Conservation (phyloP, 2,797 vertebrate genomes). For the Chromobotia macracanthus region DNA sequence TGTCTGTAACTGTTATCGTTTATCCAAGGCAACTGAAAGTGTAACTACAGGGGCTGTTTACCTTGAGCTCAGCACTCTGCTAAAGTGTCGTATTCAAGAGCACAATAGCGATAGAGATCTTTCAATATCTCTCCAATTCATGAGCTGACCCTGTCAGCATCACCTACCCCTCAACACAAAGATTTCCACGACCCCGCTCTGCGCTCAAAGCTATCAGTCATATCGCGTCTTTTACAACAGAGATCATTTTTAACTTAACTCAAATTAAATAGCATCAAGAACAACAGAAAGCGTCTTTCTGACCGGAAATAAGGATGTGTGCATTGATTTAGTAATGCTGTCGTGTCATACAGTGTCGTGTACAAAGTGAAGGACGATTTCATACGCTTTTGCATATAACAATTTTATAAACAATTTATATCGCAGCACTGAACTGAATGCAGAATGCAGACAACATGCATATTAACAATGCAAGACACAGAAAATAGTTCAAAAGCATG, state of each 20-base stretch:
- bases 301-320: not conserved
- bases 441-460: conserved; percentile 15
- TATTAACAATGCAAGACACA: not conserved
- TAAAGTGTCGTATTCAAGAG: conserved; percentile 26
- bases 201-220: conserved; percentile 22
- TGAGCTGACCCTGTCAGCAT: conserved; percentile 10
- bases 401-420: conserved; percentile 5
- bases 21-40: not conserved
- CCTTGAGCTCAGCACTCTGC: not conserved
- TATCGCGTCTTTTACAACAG: not conserved
- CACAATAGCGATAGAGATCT: conserved; percentile 43
- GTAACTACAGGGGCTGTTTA: conserved; percentile 1
- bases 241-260: conserved; percentile 24
- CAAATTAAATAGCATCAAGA: conserved; percentile 34
- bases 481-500: not conserved
- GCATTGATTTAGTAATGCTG: conserved; percentile 2
- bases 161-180: conserved; percentile 22
- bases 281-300: conserved; percentile 22
- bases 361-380: not conserved
- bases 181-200: conserved; percentile 14
- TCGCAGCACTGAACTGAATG: not conserved
- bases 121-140: conserved; percentile 31
- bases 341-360: not conserved
- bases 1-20: conserved; percentile 10
- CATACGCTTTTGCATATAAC: conserved; percentile 9